Evolutionary conservation across 2,797 vertebrate species (phyloP).

Genomic region (Xenentodon cancila): DNA sequence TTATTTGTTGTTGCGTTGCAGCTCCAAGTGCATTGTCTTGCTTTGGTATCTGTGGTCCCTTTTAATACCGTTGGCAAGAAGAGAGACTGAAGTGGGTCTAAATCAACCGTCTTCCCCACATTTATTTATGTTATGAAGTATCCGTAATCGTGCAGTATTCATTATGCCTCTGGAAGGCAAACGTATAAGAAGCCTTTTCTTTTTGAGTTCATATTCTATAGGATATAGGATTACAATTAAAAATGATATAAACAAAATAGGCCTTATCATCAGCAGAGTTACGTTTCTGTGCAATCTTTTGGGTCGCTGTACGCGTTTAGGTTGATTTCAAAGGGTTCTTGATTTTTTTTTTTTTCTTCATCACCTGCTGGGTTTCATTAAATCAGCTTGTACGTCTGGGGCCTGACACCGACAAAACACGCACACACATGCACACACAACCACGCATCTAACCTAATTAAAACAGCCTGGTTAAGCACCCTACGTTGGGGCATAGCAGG

Average conservation of each 20-base stretch:
- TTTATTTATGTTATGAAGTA: neutral
- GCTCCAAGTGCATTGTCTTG: slow-evolving; percentile 64
- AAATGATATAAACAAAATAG: neutral
- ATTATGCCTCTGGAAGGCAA: no score
- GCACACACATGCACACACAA: slow-evolving; percentile 28
- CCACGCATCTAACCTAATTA: slow-evolving; percentile 84
- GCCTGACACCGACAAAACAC: slow-evolving; percentile 38
- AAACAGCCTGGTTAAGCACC: slow-evolving; percentile 83
- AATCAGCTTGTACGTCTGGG: slow-evolving; percentile 52
- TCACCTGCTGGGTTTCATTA: slow-evolving; percentile 67
- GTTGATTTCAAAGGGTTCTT: slow-evolving; percentile 51
- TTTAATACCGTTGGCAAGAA: slow-evolving; percentile 66
- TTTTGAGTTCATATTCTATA: neutral
- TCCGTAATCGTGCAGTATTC: neutral
- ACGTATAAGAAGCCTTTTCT: neutral
- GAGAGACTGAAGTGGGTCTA: slow-evolving; percentile 55
- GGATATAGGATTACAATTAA: neutral
- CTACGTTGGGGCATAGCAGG: slow-evolving; percentile 64
- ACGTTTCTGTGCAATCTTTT: neutral
- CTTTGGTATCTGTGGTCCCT: slow-evolving; percentile 63
- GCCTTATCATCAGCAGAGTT: neutral
- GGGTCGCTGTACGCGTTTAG: slow-evolving; percentile 11
- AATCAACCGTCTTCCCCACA: slow-evolving; percentile 1
- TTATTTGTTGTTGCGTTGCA: slow-evolving; percentile 76
- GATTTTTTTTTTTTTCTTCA: slow-evolving; percentile 50